Evolutionary conservation across 2,888 invertebrate genomes (phyloP).

Genomic region (Mantis religiosa): DNA sequence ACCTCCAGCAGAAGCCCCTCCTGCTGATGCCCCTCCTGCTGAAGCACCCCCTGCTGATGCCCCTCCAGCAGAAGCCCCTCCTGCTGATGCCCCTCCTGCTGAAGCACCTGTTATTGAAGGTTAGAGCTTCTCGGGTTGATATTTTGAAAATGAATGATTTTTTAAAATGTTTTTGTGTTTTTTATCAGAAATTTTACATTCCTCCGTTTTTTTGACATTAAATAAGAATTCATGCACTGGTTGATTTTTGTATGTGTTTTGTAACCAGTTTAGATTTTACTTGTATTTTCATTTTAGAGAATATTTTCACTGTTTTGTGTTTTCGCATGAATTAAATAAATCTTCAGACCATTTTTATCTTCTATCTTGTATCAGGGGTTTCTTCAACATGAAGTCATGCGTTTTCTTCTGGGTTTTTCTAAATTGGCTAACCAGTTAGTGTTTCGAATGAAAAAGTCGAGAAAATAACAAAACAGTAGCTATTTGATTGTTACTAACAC

Average conservation of each 20-base stretch:
- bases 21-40: slow-evolving; percentile 28
- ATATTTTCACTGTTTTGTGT: neutral
- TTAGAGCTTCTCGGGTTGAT: neutral
- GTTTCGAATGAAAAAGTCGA: no score
- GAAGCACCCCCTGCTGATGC: slow-evolving; percentile 29
- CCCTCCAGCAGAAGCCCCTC: slow-evolving; percentile 36
- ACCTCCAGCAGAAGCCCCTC: slow-evolving; percentile 30
- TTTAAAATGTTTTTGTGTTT: neutral
- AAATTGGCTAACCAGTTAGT: neutral
- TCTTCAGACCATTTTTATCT: neutral
- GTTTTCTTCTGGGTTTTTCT: neutral
- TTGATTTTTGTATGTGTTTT: neutral
- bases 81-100: slow-evolving; percentile 32
- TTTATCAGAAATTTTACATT: neutral
- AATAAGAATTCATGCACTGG: neutral
- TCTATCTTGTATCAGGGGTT: neutral
- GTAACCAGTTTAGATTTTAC: neutral
- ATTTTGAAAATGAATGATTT: neutral
- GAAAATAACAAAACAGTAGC: no score
- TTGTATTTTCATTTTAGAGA: neutral
- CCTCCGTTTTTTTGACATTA: neutral
- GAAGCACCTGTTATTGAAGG: slow-evolving; percentile 31
- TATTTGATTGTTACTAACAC: no score
- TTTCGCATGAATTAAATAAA: neutral
- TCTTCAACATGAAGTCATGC: neutral